Percentiles rank a stretch among this genome's conserved stretches.
These are phyloP conservation scores for Margaritifera margaritifera DNA, from an alignment of 2,888 invertebrate species.

Conservation along the genomic window DNA sequence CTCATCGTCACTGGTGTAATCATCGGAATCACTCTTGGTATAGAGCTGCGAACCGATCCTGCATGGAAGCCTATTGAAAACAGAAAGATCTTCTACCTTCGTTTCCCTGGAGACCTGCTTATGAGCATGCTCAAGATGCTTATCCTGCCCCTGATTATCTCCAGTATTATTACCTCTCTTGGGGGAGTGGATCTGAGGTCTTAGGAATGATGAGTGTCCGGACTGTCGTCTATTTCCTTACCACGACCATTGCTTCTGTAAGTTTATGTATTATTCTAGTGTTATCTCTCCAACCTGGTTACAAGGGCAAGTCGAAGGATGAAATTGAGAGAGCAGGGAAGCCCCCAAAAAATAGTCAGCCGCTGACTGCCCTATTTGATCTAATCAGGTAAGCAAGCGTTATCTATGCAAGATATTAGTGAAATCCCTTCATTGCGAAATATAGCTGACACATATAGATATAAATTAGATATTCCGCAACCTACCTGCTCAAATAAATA, in stretches of 20 bases:
- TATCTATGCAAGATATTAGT: too few species aligned
- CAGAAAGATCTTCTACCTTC: slow-evolving; percentile 77
- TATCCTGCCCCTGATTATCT: slow-evolving; percentile 80
- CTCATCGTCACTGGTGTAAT: slow-evolving; percentile 77
- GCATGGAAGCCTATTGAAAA: slow-evolving; percentile 79
- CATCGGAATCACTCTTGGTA: slow-evolving; percentile 74
- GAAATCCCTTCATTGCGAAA: too few species aligned
- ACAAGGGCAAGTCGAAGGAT: slow-evolving; percentile 35
- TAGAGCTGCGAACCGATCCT: slow-evolving; percentile 76
- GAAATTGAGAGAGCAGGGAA: slow-evolving; percentile 29
- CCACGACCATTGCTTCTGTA: slow-evolving; percentile 93
- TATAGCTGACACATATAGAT: too few species aligned
- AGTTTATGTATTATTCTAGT: slow-evolving; percentile 92
- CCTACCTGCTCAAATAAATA: too few species aligned
- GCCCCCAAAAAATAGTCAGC: slow-evolving; percentile 36
- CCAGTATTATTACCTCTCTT: slow-evolving; percentile 81
- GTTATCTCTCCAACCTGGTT: slow-evolving; percentile 86
- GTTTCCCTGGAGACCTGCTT: slow-evolving; percentile 80
- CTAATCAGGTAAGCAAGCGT: slow-evolving; percentile 47
- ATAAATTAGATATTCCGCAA: too few species aligned
- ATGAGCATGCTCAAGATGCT: slow-evolving; percentile 82
- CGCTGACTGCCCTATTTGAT: slow-evolving; percentile 55
- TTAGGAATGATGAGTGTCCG: slow-evolving; percentile 83
- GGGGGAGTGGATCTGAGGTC: slow-evolving; percentile 91
- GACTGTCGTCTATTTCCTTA: slow-evolving; percentile 92